These are phyloP conservation scores for Fulica atra DNA, from an alignment of 2,113 vertebrate species.

Conservation along the genomic window DNA sequence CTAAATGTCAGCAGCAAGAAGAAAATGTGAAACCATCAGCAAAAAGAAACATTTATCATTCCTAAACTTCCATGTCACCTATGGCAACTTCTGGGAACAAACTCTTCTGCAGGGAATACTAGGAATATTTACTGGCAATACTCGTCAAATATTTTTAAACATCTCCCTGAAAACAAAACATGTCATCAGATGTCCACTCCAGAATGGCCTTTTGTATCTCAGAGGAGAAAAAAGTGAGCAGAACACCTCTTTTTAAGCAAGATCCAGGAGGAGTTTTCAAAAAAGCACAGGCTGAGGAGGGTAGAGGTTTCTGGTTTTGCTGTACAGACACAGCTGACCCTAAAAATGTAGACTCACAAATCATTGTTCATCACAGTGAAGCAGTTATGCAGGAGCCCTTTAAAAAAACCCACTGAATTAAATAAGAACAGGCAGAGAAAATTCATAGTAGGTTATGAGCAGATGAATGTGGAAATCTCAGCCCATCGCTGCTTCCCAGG, in stretches of 20 bases:
- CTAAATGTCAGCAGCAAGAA: conserved; percentile 56
- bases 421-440: not conserved
- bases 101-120: conserved; percentile 29
- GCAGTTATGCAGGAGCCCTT: not conserved
- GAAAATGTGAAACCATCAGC: conserved; percentile 60
- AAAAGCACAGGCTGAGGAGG: not conserved
- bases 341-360: not conserved
- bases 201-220: not conserved
- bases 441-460: not conserved
- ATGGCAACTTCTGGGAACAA: conserved; percentile 48
- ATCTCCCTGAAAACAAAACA: conserved; percentile 25
- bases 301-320: not conserved
- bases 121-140: conserved; percentile 32
- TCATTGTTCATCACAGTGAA: not conserved
- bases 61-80: conserved; percentile 51
- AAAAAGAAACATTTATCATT: conserved; percentile 45
- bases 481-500: not conserved
- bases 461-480: not conserved
- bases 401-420: not conserved
- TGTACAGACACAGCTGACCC: not conserved
- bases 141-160: conserved; percentile 20
- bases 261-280: not conserved
- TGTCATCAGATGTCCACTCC: not conserved
- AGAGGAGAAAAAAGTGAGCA: not conserved
- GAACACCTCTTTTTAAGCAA: not conserved